Conservation (phyloP, 2,797 vertebrate genomes). For the Gymnothorax javanicus region DNA sequence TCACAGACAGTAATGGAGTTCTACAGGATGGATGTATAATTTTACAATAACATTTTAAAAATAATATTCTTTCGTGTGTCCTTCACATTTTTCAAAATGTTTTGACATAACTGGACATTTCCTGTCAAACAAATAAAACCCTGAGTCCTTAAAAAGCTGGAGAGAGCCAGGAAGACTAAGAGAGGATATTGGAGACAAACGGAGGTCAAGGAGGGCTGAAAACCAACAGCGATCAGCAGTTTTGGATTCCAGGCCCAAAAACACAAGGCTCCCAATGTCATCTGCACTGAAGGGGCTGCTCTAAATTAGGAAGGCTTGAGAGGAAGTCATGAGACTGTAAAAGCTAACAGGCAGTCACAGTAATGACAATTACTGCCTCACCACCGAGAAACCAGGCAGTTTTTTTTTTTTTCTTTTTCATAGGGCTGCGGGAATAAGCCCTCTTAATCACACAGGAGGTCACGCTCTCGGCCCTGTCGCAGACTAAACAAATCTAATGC, state of each 20-base stretch:
- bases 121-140: background rate
- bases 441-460: constrained; percentile 54
- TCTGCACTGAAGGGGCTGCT: constrained; percentile 64
- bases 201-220: constrained; percentile 37
- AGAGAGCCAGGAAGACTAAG: background rate
- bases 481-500: constrained; percentile 37
- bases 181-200: background rate
- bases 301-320: constrained; percentile 65
- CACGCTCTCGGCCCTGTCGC: constrained; percentile 31
- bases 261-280: constrained; percentile 70
- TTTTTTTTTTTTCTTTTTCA: constrained; percentile 33
- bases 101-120: background rate
- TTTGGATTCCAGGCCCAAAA: constrained; percentile 54
- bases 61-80: too few species aligned
- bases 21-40: background rate
- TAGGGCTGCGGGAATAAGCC: constrained; percentile 50
- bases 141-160: background rate
- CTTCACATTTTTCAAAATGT: background rate
- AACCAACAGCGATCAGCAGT: constrained; percentile 35
- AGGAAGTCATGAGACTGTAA: constrained; percentile 75
- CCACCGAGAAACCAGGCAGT: constrained; percentile 58
- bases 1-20: too few species aligned
- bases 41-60: too few species aligned
- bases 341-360: constrained; percentile 56
- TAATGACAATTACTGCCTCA: constrained; percentile 60